Conservation (phyloP, 2,113 vertebrate genomes). For the Jaculus jaculus region DNA sequence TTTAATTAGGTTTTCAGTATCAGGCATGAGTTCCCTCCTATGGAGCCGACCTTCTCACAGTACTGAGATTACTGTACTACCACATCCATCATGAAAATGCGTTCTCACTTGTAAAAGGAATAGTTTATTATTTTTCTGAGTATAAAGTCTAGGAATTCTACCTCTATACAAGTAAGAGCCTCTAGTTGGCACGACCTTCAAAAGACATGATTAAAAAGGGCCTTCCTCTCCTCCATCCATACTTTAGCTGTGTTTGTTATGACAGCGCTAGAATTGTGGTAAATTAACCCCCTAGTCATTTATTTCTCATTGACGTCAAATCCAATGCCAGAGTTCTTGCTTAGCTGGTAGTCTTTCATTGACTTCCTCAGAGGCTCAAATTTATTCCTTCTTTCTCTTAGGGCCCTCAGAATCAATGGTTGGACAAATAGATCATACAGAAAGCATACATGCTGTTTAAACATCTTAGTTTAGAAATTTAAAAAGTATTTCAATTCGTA, state of each 20-base stretch:
- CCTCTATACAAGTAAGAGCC: neutral
- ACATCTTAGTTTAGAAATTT: neutral
- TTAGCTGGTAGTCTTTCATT: neutral
- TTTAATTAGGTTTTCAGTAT: no score
- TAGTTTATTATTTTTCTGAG: constrained; percentile 14
- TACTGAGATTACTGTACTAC: no score
- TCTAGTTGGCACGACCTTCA: neutral
- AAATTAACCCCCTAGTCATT: neutral
- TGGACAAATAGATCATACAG: neutral
- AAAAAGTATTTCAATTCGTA: neutral
- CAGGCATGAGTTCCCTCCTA: no score
- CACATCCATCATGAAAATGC: neutral
- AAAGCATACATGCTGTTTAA: neutral
- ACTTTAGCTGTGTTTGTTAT: neutral
- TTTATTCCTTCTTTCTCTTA: neutral
- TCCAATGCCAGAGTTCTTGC: neutral
- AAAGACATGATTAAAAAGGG: neutral
- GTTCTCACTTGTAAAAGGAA: neutral
- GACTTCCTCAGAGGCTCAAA: neutral
- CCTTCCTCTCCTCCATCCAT: constrained; percentile 6
- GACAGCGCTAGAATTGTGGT: neutral
- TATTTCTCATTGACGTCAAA: constrained; percentile 13
- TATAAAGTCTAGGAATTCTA: constrained; percentile 10
- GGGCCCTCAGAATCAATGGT: neutral
- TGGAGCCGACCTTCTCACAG: no score